Conservation (phyloP, 2,113 vertebrate genomes). For the Helogale parvula region DNA sequence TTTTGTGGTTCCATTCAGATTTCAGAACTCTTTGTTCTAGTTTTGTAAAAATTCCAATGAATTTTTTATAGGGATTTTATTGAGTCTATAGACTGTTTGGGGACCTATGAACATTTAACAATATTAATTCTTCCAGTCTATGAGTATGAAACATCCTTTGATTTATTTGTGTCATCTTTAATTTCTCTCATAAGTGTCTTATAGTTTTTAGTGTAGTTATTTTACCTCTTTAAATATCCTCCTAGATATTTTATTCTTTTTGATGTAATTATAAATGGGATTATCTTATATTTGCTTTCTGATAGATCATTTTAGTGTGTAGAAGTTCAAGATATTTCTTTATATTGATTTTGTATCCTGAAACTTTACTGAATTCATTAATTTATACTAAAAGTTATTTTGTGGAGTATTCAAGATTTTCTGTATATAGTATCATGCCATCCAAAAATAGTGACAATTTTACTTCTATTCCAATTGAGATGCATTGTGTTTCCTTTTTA, state of each 20-base stretch:
- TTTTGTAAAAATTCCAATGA: neutral
- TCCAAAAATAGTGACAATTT: neutral
- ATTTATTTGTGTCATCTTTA: no score
- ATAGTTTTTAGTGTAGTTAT: no score
- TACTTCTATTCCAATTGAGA: neutral
- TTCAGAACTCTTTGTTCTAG: neutral
- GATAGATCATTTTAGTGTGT: neutral
- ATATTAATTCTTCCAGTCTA: no score
- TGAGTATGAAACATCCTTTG: no score
- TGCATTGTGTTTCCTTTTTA: neutral
- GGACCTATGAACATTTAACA: no score
- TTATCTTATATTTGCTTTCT: neutral
- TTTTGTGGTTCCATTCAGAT: neutral
- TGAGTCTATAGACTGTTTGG: no score
- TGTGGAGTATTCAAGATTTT: neutral
- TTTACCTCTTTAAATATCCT: neutral
- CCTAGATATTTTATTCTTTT: no score
- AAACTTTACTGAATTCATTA: neutral
- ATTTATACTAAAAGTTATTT: neutral
- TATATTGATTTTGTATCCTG: neutral
- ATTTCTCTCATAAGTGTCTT: no score
- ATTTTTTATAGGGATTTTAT: neutral
- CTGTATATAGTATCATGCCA: neutral
- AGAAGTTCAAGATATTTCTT: neutral
- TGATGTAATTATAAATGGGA: neutral